Evolutionary conservation across 1,140 invertebrate species (phyloP).

Genomic region (Thaumatotibia leucotreta): DNA sequence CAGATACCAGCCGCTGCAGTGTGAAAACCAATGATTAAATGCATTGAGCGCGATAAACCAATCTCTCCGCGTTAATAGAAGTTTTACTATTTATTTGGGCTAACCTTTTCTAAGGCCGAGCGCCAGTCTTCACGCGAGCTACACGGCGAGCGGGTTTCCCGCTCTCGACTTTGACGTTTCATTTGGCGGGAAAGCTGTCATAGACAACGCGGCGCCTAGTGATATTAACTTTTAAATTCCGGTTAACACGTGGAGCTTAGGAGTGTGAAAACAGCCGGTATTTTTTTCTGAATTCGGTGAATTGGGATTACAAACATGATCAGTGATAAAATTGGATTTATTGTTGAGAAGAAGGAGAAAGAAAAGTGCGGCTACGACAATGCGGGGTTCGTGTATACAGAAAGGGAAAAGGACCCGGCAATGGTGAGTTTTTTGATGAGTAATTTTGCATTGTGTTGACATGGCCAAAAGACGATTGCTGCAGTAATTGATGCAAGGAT

Average conservation of each 20-base stretch:
- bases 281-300: neutral
- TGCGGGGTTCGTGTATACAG: neutral
- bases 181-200: constrained; percentile 4
- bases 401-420: neutral
- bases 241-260: neutral
- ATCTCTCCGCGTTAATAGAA: neutral
- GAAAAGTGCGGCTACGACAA: constrained; percentile 8
- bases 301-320: neutral
- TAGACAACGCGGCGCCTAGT: neutral
- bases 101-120: neutral
- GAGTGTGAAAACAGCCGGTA: neutral
- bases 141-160: constrained; percentile 3
- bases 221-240: neutral
- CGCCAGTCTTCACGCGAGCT: neutral
- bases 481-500: constrained; percentile 2
- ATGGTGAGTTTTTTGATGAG: neutral
- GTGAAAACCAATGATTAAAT: constrained; percentile 10
- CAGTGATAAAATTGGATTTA: constrained; percentile 6
- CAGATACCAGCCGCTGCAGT: neutral
- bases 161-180: neutral
- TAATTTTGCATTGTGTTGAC: neutral
- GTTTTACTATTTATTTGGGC: constrained; percentile 11
- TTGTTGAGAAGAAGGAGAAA: neutral
- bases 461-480: neutral
- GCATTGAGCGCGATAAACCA: constrained; percentile 1